Percentiles rank a stretch among this genome's conserved stretches.
These are phyloP conservation scores for Meloidogyne floridensis DNA, from an alignment of 1,140 invertebrate genomes.

Conservation along the genomic window DNA sequence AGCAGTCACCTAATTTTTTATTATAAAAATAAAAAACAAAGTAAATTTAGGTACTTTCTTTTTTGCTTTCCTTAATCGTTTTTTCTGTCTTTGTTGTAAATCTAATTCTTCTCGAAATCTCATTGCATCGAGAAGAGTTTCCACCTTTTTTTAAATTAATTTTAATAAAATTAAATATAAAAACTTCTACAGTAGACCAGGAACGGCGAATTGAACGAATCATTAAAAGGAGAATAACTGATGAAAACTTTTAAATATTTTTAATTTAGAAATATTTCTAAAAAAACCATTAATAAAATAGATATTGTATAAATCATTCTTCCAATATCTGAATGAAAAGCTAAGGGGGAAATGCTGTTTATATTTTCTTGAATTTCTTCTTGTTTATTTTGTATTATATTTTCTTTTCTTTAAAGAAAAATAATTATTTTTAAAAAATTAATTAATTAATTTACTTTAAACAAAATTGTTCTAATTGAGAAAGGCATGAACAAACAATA, in stretches of 20 bases:
- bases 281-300: constrained; percentile 42
- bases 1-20: constrained; percentile 34
- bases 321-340: constrained; percentile 45
- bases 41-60: constrained; percentile 36
- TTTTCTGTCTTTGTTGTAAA: constrained; percentile 44
- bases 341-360: constrained; percentile 1
- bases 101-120: constrained; percentile 50
- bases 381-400: neutral
- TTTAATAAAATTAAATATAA: too few relatives aligned
- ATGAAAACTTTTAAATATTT: constrained; percentile 35
- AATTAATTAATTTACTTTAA: neutral
- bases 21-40: neutral
- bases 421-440: too few relatives aligned
- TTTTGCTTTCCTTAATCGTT: constrained; percentile 49
- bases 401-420: neutral
- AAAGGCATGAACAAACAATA: neutral
- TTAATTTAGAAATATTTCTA: neutral
- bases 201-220: constrained; percentile 45
- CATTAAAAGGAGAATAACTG: constrained; percentile 47
- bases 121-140: constrained; percentile 48
- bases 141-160: constrained; percentile 26
- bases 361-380: neutral
- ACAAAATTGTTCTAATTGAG: constrained; percentile 8
- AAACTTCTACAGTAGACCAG: constrained; percentile 34
- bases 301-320: constrained; percentile 49